Conservation (phyloP, 1,140 invertebrate genomes). For the Atta cephalotes region DNA sequence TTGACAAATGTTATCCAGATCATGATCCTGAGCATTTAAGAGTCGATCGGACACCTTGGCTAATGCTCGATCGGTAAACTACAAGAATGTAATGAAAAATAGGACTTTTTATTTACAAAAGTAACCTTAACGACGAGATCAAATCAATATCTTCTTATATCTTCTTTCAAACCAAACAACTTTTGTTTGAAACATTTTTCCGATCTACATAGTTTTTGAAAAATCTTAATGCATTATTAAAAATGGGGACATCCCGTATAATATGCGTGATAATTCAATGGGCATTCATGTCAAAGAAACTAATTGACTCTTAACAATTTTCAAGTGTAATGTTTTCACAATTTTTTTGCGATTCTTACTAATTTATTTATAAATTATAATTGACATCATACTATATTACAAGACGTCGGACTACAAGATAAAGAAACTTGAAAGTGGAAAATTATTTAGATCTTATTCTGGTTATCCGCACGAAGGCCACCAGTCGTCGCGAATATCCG, state of each 20-base stretch:
- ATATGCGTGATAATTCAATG: constrained; percentile 44
- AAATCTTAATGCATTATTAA: no score
- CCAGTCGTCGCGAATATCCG: constrained; percentile 34
- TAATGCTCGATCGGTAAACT: no score
- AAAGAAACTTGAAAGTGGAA: neutral
- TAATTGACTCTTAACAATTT: neutral
- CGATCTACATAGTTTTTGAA: no score
- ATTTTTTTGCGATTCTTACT: neutral
- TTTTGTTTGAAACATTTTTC: no score
- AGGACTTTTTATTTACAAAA: no score
- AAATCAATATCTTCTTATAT: no score
- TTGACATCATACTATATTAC: neutral
- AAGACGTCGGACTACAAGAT: neutral
- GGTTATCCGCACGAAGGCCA: constrained; percentile 20
- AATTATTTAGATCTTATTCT: constrained; percentile 42
- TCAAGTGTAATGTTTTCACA: neutral
- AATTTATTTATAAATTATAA: constrained; percentile 26
- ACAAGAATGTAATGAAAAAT: no score
- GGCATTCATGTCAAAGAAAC: neutral
- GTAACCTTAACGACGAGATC: no score
- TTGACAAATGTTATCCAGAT: no score
- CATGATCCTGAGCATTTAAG: no score
- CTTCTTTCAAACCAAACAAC: no score
- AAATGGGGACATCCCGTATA: neutral
- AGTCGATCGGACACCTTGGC: no score